phyloP scores from a whole-genome alignment of 2,888 invertebrate species.

The Rhabditophanes sp. region DNA sequence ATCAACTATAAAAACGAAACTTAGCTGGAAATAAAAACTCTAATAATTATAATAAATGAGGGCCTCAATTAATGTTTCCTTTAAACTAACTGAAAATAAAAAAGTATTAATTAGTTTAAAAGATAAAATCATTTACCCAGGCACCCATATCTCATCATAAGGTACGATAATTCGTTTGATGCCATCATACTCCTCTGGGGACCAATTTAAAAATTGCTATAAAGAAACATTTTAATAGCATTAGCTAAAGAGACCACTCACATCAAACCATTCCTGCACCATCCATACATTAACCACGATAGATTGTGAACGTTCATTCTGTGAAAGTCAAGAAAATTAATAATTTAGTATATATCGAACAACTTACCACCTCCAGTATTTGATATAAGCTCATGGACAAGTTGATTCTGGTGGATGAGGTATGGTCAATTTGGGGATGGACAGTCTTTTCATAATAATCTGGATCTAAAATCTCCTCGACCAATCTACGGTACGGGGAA shows the following conservation, averaged over 20 bases:
- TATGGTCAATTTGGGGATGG: slow-evolving; percentile 30
- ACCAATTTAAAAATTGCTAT: slow-evolving; percentile 47
- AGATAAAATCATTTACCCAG: no score
- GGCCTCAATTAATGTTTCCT: no score
- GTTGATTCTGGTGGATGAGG: slow-evolving; percentile 44
- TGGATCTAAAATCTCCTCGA: slow-evolving; percentile 35
- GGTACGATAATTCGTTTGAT: slow-evolving; percentile 45
- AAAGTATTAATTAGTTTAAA: no score
- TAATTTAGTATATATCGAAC: background rate
- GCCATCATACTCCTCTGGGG: slow-evolving; percentile 43
- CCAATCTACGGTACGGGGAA: slow-evolving; percentile 25
- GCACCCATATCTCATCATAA: slow-evolving; percentile 39
- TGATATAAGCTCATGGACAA: slow-evolving; percentile 49
- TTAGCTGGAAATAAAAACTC: no score
- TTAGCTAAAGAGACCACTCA: no score
- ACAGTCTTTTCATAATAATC: slow-evolving; percentile 35
- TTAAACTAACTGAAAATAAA: no score
- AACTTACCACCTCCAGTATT: slow-evolving; percentile 48
- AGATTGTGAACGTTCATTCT: slow-evolving; percentile 39
- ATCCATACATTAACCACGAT: slow-evolving; percentile 43
- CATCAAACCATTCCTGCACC: no score
- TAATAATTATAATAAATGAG: no score
- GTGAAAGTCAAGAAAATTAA: slow-evolving; percentile 2
- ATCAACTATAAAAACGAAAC: no score
- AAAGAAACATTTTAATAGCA: slow-evolving; percentile 2